Percentiles rank a stretch among this genome's conserved stretches.
Conservation (phyloP, 2,888 invertebrate species). For the Argyresthia albistria region DNA sequence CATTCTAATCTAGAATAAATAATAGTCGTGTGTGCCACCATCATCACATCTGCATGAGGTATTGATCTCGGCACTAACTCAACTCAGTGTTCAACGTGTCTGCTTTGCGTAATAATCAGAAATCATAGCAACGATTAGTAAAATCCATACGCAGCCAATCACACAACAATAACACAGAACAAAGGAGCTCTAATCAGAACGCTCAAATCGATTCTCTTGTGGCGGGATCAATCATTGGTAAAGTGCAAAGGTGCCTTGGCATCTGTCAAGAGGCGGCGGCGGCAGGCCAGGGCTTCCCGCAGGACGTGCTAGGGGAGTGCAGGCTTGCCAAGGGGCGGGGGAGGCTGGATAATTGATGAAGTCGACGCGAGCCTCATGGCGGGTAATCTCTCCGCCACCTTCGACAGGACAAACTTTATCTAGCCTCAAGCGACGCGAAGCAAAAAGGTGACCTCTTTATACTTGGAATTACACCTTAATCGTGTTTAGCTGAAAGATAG, state of each 20-base stretch:
- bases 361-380: conserved; percentile 38
- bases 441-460: conserved; percentile 22
- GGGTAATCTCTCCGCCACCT: conserved; percentile 40
- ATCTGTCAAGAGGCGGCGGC: conserved; percentile 23
- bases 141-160: too few relatives aligned
- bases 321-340: not conserved
- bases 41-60: too few relatives aligned
- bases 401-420: conserved; percentile 40
- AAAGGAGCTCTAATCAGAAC: not conserved
- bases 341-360: conserved; percentile 50
- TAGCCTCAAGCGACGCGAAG: conserved; percentile 11
- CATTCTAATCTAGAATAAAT: too few relatives aligned
- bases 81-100: too few relatives aligned
- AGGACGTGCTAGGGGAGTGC: too few relatives aligned
- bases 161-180: too few relatives aligned
- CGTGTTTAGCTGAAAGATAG: not conserved
- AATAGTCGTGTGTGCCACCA: too few relatives aligned
- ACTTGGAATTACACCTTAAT: not conserved
- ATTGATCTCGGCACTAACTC: too few relatives aligned
- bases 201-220: not conserved
- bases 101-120: too few relatives aligned
- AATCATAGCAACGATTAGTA: too few relatives aligned
- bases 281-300: conserved; percentile 12
- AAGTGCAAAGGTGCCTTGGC: conserved; percentile 17
- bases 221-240: conserved; percentile 25